phyloP scores from a whole-genome alignment of 2,888 invertebrate genomes.

The Diachrysia chrysitis region DNA sequence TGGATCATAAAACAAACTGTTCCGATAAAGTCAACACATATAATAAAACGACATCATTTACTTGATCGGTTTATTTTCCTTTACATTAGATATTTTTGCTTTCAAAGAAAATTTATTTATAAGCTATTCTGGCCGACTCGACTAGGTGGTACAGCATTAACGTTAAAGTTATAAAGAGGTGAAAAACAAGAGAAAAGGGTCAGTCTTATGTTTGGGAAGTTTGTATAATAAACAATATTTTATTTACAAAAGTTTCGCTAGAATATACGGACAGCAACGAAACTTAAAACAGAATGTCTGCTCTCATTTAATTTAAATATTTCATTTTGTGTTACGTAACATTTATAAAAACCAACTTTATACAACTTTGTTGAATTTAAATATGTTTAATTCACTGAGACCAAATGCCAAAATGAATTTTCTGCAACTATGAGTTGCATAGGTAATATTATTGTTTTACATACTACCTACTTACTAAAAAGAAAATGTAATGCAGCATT shows the following conservation, averaged over 20 bases:
- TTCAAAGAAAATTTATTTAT: conserved; percentile 79
- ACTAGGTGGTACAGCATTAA: conserved; percentile 82
- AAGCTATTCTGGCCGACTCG: conserved; percentile 83
- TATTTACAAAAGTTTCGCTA: conserved; percentile 83
- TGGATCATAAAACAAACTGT: conserved; percentile 55
- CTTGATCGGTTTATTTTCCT: conserved; percentile 83
- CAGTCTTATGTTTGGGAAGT: conserved; percentile 89
- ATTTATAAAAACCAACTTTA: conserved; percentile 10
- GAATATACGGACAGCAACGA: conserved; percentile 54
- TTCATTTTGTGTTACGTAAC: conserved; percentile 31
- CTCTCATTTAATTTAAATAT: conserved; percentile 33
- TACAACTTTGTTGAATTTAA: conserved; percentile 7
- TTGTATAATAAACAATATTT: conserved; percentile 84
- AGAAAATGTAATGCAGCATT: neutral
- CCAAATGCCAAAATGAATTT: conserved; percentile 18
- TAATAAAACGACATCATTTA: conserved; percentile 65
- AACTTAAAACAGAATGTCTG: conserved; percentile 31
- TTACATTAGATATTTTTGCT: conserved; percentile 82
- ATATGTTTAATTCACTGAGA: conserved; percentile 29
- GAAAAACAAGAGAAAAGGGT: conserved; percentile 88
- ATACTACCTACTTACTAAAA: neutral
- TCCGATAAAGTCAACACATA: conserved; percentile 51
- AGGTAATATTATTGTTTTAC: neutral
- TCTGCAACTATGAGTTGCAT: neutral
- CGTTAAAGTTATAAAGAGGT: conserved; percentile 79